Percentiles rank a stretch among this genome's conserved stretches.
Conservation (phyloP, 2,888 invertebrate species). For the Hypercompe scribonia region DNA sequence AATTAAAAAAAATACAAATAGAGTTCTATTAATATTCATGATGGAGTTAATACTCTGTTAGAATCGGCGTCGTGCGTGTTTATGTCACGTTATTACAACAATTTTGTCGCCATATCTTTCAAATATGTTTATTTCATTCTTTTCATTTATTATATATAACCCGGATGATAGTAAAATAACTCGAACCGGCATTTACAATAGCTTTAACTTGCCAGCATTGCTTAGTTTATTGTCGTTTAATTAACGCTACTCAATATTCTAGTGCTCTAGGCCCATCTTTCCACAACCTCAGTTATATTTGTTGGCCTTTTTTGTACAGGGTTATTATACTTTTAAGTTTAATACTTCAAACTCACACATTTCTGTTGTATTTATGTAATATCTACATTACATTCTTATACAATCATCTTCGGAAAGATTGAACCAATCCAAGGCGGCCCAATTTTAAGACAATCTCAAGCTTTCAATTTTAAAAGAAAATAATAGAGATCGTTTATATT, state of each 20-base stretch:
- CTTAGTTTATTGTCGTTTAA: neutral
- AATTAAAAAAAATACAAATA: conserved; percentile 22
- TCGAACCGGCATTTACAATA: neutral
- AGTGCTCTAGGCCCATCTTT: conserved; percentile 6
- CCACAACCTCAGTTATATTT: neutral
- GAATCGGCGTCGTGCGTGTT: conserved; percentile 8
- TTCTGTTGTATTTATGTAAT: neutral
- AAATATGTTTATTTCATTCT: neutral
- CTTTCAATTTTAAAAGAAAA: conserved; percentile 56
- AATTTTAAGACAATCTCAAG: conserved; percentile 30
- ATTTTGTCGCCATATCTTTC: neutral
- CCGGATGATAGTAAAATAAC: neutral
- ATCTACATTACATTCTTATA: neutral
- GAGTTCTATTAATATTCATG: conserved; percentile 35
- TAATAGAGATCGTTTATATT: conserved; percentile 62
- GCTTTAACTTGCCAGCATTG: neutral
- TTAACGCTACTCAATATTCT: neutral
- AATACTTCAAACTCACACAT: too few relatives aligned
- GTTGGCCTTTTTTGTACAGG: neutral
- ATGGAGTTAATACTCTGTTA: conserved; percentile 24
- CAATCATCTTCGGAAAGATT: conserved; percentile 2
- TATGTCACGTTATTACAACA: neutral
- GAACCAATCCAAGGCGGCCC: conserved; percentile 10
- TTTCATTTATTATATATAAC: neutral
- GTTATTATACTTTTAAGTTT: neutral